Conservation (phyloP, 1,140 invertebrate genomes). For the Drosophila tani region DNA sequence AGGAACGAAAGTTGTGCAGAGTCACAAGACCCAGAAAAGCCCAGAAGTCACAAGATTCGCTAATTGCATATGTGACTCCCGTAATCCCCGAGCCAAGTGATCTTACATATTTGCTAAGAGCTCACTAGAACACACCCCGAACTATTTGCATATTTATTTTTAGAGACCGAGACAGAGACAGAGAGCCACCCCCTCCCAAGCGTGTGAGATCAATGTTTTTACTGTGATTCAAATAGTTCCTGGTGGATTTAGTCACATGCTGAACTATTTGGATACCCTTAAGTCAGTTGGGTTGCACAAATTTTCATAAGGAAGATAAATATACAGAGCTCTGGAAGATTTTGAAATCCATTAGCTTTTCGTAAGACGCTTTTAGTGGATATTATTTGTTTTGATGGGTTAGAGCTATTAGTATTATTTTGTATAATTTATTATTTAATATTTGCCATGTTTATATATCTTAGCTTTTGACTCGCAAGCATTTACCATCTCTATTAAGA, state of each 20-base stretch:
- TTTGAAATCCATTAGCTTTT: neutral
- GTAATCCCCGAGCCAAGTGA: neutral
- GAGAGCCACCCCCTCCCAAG: neutral
- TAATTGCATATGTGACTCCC: conserved; percentile 8
- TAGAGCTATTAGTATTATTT: neutral
- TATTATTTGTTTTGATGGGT: neutral
- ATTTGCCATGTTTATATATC: neutral
- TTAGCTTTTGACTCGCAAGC: too few species aligned
- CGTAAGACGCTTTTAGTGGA: neutral
- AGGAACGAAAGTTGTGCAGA: neutral
- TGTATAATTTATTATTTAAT: neutral
- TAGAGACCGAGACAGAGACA: neutral
- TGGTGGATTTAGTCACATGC: neutral
- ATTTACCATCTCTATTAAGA: neutral
- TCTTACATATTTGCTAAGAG: conserved; percentile 26
- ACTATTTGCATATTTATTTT: conserved; percentile 23
- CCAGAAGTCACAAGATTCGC: conserved; percentile 12
- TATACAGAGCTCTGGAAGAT: neutral
- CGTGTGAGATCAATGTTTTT: conserved; percentile 9
- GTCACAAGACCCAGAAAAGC: neutral
- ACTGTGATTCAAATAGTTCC: conserved; percentile 6
- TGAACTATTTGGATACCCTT: neutral
- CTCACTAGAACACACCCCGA: conserved; percentile 21
- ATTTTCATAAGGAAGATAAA: neutral
- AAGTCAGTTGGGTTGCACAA: neutral